phyloP scores from a whole-genome alignment of 2,797 vertebrate genomes.

The Bradypus variegatus region DNA sequence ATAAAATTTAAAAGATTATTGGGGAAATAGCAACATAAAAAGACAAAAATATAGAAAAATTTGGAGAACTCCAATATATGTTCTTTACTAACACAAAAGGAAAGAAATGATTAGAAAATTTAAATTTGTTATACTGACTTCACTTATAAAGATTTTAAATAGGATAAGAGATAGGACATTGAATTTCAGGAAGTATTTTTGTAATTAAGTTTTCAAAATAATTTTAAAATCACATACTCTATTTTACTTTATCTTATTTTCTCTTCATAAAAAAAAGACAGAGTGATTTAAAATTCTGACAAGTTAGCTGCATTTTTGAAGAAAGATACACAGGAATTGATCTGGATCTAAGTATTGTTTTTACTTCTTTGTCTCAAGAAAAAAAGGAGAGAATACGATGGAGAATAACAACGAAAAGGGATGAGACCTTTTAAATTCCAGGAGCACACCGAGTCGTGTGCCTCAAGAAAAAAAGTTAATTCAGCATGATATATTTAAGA shows the following conservation, averaged over 20 bases:
- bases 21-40: neutral
- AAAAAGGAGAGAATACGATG: neutral
- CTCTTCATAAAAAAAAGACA: neutral
- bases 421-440: neutral
- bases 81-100: neutral
- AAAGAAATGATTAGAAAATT: neutral
- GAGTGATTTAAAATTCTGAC: neutral
- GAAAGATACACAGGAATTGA: neutral
- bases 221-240: neutral
- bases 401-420: neutral
- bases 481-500: neutral
- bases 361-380: neutral
- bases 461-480: neutral
- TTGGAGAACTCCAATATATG: neutral
- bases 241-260: neutral
- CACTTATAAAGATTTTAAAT: neutral
- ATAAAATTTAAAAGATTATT: neutral
- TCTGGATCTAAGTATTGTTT: neutral
- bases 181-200: neutral
- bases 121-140: neutral
- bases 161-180: neutral
- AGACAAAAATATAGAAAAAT: neutral
- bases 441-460: neutral
- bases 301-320: neutral
- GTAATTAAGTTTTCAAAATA: neutral